Evolutionary conservation across 2,113 vertebrate genomes (phyloP).

Genomic region (Haplochromis vanheusdeni): DNA sequence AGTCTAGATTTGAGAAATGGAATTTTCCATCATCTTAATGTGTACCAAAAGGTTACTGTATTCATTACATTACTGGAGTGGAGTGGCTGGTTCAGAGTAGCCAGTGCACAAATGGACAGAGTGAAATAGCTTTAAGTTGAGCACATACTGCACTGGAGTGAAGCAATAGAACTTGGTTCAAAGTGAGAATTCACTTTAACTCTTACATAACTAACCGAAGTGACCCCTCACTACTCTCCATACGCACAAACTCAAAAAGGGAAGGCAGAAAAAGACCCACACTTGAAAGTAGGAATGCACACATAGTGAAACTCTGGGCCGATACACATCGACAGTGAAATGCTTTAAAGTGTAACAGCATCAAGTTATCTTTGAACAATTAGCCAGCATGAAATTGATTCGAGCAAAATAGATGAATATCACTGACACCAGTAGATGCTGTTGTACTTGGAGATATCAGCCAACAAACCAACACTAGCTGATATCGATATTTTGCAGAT

Average conservation of each 20-base stretch:
- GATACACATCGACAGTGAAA: not conserved
- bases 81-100: not conserved
- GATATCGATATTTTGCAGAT: not conserved
- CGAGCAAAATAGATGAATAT: not conserved
- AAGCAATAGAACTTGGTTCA: not conserved
- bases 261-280: not conserved
- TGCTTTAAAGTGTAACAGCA: not conserved
- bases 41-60: not conserved
- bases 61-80: not conserved
- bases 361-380: not conserved
- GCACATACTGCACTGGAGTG: conserved; percentile 12
- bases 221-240: conserved; percentile 9
- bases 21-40: not conserved
- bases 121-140: conserved; percentile 22
- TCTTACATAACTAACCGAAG: conserved; percentile 42
- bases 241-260: conserved; percentile 1
- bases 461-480: not conserved
- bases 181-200: not conserved
- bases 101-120: not conserved
- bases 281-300: not conserved
- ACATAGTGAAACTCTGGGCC: not conserved
- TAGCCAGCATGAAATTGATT: not conserved
- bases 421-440: not conserved
- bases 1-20: not conserved
- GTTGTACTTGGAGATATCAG: not conserved